Conservation (phyloP, 2,113 vertebrate species). For the Diphyllodes magnificus region DNA sequence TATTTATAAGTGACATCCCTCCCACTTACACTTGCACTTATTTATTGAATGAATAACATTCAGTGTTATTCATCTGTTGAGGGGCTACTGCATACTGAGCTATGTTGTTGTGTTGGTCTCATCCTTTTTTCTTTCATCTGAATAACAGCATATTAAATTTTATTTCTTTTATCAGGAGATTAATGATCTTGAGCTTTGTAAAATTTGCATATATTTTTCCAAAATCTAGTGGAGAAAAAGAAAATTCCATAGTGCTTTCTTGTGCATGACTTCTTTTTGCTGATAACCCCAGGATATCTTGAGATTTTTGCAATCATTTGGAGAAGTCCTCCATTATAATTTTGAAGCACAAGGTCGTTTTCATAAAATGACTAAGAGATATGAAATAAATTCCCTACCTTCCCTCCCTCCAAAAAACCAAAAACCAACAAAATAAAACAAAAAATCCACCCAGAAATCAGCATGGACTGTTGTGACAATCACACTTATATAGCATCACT, state of each 20-base stretch:
- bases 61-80: neutral
- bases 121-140: neutral
- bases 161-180: neutral
- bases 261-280: neutral
- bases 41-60: neutral
- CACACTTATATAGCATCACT: neutral
- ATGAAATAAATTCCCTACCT: neutral
- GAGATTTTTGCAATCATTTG: neutral
- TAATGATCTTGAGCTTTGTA: neutral
- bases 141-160: neutral
- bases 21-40: neutral
- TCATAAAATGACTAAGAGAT: neutral
- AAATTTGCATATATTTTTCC: neutral
- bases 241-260: neutral
- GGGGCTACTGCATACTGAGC: neutral
- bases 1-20: neutral
- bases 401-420: accelerated
- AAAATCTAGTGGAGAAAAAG: neutral
- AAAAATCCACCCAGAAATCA: neutral
- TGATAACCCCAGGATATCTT: neutral
- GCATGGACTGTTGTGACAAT: neutral
- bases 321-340: neutral
- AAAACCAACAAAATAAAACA: neutral
- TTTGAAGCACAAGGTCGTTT: neutral
- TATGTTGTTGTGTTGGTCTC: neutral